phyloP scores from a whole-genome alignment of 2,113 vertebrate species.

The Notechis scutatus region DNA sequence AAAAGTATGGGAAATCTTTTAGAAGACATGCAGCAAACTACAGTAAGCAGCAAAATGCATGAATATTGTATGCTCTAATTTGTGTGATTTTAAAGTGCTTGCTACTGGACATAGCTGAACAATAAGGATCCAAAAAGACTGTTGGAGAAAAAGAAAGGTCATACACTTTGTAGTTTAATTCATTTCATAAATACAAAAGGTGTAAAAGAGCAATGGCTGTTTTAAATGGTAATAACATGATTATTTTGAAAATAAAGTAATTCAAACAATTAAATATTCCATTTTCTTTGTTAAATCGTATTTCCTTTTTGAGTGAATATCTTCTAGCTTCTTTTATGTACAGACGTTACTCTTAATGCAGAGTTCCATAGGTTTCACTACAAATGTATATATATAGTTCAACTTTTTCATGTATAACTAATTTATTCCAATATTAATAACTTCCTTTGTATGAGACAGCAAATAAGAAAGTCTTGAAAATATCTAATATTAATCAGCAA shows the following conservation, averaged over 20 bases:
- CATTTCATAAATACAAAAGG: slow-evolving; percentile 3
- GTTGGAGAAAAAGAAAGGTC: neutral
- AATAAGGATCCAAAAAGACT: neutral
- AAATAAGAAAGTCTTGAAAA: slow-evolving; percentile 45
- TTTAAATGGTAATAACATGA: neutral
- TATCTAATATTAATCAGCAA: slow-evolving; percentile 54
- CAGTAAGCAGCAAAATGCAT: neutral
- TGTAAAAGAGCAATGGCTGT: neutral
- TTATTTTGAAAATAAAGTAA: slow-evolving; percentile 4
- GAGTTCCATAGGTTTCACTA: slow-evolving; percentile 36
- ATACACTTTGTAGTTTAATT: slow-evolving; percentile 11
- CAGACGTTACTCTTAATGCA: slow-evolving; percentile 28
- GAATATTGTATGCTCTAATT: neutral
- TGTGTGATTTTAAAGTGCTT: neutral
- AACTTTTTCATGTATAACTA: slow-evolving; percentile 42
- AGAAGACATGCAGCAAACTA: neutral
- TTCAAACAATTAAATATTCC: neutral
- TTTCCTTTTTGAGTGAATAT: slow-evolving; percentile 1
- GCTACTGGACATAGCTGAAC: neutral
- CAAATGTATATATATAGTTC: slow-evolving; percentile 57
- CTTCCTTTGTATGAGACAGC: slow-evolving; percentile 37
- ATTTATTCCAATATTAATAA: slow-evolving; percentile 47
- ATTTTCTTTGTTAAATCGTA: neutral
- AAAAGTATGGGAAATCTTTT: neutral
- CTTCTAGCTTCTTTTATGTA: slow-evolving; percentile 11